Percentiles rank a stretch among this genome's conserved stretches.
phyloP scores from a whole-genome alignment of 2,113 vertebrate genomes.

The Scolopax mira region DNA sequence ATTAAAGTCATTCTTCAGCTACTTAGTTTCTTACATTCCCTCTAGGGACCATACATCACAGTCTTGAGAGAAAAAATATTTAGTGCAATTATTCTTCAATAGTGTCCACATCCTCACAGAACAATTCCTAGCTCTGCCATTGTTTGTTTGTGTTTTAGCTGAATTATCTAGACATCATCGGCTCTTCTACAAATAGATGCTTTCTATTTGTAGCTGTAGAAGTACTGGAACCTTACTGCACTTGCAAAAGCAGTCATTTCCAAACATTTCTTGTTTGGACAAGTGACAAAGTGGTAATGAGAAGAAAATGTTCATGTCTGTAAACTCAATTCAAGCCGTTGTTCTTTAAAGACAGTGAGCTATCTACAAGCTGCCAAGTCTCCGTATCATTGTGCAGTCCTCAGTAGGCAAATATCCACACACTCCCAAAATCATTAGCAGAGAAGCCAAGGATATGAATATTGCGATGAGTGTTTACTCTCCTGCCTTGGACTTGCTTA shows the following conservation, averaged over 20 bases:
- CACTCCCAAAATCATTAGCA: not conserved
- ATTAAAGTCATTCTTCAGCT: not conserved
- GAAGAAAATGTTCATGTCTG: constrained; percentile 25
- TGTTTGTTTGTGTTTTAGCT: not conserved
- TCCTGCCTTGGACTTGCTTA: not conserved
- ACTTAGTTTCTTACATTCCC: not conserved
- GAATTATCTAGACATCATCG: constrained; percentile 19
- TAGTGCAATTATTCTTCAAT: not conserved
- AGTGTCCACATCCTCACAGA: not conserved
- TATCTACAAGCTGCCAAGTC: not conserved
- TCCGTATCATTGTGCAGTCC: not conserved
- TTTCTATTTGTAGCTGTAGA: no score
- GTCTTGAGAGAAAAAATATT: not conserved
- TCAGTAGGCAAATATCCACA: not conserved
- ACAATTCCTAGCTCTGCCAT: not conserved
- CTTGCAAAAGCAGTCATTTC: not conserved
- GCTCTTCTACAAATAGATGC: not conserved
- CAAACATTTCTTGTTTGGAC: constrained; percentile 34
- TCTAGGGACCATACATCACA: not conserved
- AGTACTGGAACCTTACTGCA: not conserved
- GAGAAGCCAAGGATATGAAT: not conserved
- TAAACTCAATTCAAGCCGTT: not conserved
- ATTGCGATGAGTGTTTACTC: not conserved
- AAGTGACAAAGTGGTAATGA: constrained; percentile 12
- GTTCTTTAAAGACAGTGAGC: not conserved